These are phyloP conservation scores for Monomorium pharaonis DNA, from an alignment of 1,140 invertebrate species.

Conservation along the genomic window DNA sequence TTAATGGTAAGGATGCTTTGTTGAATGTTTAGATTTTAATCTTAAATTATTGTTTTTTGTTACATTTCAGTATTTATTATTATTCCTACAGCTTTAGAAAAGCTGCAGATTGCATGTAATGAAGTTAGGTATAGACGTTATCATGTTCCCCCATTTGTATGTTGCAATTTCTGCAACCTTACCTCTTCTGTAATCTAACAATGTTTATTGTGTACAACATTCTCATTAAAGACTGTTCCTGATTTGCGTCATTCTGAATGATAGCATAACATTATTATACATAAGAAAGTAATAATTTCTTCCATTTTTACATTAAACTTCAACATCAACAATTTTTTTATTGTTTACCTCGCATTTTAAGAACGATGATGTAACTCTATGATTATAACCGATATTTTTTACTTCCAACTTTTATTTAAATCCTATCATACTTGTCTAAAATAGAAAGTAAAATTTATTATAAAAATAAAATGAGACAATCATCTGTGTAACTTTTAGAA, in stretches of 20 bases:
- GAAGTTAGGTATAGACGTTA: background rate
- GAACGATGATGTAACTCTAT: conserved; percentile 23
- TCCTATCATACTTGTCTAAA: conserved; percentile 10
- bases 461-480: background rate
- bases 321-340: conserved; percentile 49
- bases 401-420: conserved; percentile 26
- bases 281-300: conserved; percentile 29
- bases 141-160: background rate
- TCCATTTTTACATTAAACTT: conserved; percentile 30
- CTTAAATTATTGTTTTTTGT: conserved; percentile 28
- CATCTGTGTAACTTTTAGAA: background rate
- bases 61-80: conserved; percentile 23
- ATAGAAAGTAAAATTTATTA: conserved; percentile 5
- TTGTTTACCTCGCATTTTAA: conserved; percentile 17
- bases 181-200: conserved; percentile 26
- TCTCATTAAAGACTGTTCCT: conserved; percentile 40
- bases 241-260: conserved; percentile 9
- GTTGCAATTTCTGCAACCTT: conserved; percentile 9
- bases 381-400: conserved; percentile 48
- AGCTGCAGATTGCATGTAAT: background rate
- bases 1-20: conserved; percentile 27
- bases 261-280: conserved; percentile 24
- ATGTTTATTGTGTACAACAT: background rate
- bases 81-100: background rate
- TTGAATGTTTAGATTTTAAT: background rate